These are phyloP conservation scores for Cryptus viduatorius DNA, from an alignment of 2,888 invertebrate species.

Conservation along the genomic window DNA sequence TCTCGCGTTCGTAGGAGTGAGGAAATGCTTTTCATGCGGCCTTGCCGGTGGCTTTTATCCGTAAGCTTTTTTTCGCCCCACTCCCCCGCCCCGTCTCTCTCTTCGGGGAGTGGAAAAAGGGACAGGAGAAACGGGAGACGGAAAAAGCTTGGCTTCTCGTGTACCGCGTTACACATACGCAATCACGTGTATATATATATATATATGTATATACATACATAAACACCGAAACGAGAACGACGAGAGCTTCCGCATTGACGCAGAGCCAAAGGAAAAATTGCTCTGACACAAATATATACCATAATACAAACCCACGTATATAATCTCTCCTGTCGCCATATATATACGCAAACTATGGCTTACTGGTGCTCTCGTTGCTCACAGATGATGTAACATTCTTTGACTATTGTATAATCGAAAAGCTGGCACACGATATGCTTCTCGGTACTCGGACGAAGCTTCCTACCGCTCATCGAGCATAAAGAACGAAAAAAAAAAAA, in stretches of 20 bases:
- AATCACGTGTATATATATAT: background rate
- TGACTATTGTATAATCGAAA: slow-evolving; percentile 54
- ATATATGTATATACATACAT: background rate
- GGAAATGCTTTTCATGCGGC: slow-evolving; percentile 59
- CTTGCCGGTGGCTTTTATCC: slow-evolving; percentile 55
- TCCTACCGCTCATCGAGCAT: slow-evolving; percentile 11
- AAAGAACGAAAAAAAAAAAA: slow-evolving; percentile 26
- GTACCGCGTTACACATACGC: slow-evolving; percentile 7
- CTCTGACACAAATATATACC: slow-evolving; percentile 38
- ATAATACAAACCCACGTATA: slow-evolving; percentile 23
- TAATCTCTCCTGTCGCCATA: slow-evolving; percentile 24
- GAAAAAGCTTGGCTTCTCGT: slow-evolving; percentile 38
- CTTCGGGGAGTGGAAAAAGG: slow-evolving; percentile 14
- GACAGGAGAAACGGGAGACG: slow-evolving; percentile 8
- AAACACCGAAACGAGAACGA: slow-evolving; percentile 35
- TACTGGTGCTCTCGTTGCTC: slow-evolving; percentile 8
- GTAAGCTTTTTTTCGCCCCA: slow-evolving; percentile 41
- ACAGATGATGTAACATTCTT: slow-evolving; percentile 47
- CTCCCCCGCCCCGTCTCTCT: slow-evolving; percentile 8
- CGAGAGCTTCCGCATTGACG: slow-evolving; percentile 63
- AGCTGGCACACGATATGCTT: slow-evolving; percentile 42
- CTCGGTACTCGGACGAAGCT: background rate
- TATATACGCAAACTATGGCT: background rate
- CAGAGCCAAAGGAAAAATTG: slow-evolving; percentile 55
- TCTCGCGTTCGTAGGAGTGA: slow-evolving; percentile 38